Evolutionary conservation across 2,888 invertebrate genomes (phyloP), one percentile per base, ranked within the genome.

Genomic region (Drosophila fungiperda): DNA sequence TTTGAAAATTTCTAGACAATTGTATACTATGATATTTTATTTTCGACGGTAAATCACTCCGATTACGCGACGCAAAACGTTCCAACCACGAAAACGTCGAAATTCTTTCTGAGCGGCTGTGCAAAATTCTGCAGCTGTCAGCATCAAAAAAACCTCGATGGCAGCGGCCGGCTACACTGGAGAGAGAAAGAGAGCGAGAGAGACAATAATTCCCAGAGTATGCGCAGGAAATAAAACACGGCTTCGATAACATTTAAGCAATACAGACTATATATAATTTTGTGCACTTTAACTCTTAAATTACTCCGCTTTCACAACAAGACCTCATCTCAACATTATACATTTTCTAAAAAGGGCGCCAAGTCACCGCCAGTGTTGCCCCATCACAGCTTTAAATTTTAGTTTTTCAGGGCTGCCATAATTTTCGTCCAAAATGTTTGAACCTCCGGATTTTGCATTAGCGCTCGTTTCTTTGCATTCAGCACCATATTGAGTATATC

Each of bases 371-470:
- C 11, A 59, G 68, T 23, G 54, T 50, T 74, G 49, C 60, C 68
- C 7, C 12, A 65, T 54, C 26, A 2, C 9, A 15, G 17, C 2
- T 9, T 9, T 36, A 7, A 8, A 11, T 17, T 15, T 74, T 53
- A 88, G 32, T 77, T 88, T 48, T 88, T 90, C 17, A 93, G 81
- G 40, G 89, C 90, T 5, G 84, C 68, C 88, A 91, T 87, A 23
- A 93, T 83, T 65, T 89, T 76, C 7, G 81, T 75, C 67, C 93
- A 84, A 63, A 93, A 92, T 36, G 78, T 68, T 35, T 91, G 87
- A 6, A 93, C 92, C 29, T 93, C 91, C 0, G 92, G 86, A 77
- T 93, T 81, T 38, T 90, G 90, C 79, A 93, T 87, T 23, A 93
- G 36, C 0, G 89, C 87, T 4, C 87, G 80, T 52, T 93, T 93